Percentiles rank a stretch among this genome's conserved stretches.
Conservation (phyloP, 2,888 invertebrate species). For the Cataglyphis altisquamis region DNA sequence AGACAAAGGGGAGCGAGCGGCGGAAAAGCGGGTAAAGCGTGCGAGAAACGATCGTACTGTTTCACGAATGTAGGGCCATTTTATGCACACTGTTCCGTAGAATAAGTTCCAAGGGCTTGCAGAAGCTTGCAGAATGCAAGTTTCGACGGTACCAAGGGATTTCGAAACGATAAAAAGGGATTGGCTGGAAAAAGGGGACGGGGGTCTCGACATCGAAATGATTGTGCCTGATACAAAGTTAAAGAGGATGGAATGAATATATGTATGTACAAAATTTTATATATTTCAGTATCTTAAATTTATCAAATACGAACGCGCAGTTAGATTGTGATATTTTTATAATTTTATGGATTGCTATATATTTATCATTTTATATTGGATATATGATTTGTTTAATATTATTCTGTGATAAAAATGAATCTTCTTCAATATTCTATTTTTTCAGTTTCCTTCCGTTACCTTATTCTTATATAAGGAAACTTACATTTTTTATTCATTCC, state of each 20-base stretch:
- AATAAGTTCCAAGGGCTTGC: constrained; percentile 37
- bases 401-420: neutral
- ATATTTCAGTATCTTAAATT: neutral
- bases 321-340: neutral
- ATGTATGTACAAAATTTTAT: neutral
- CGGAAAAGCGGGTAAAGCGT: constrained; percentile 47
- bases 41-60: constrained; percentile 54
- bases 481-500: neutral
- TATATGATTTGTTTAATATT: too few species aligned
- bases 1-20: constrained; percentile 29
- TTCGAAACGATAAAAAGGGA: constrained; percentile 33
- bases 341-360: neutral
- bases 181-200: neutral
- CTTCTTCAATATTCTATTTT: neutral
- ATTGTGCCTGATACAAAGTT: constrained; percentile 11
- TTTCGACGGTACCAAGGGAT: constrained; percentile 29
- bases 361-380: neutral
- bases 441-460: neutral
- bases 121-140: constrained; percentile 10
- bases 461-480: neutral
- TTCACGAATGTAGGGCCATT: constrained; percentile 57
- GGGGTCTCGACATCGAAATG: neutral
- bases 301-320: neutral
- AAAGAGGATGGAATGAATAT: neutral
- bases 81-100: constrained; percentile 20